These are phyloP conservation scores for Patiria miniata DNA, from an alignment of 35 echinoderm and acorn worm species.

Conservation along the genomic window DNA sequence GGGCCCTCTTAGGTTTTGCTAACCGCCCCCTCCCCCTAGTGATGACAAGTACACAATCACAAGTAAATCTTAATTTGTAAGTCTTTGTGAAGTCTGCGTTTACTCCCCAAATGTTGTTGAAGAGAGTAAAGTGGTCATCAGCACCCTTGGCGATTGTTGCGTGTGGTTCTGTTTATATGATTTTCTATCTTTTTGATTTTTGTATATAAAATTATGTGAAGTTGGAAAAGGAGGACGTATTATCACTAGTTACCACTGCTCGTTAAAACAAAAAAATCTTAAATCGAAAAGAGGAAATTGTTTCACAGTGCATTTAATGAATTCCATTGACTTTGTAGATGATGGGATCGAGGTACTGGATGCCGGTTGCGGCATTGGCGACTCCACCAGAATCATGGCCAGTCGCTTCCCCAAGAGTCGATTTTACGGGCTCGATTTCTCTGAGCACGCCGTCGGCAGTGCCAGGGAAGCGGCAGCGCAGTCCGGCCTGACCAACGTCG, in stretches of 20 bases:
- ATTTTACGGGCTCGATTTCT: conserved; percentile 74
- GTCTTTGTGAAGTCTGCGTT: too few species aligned
- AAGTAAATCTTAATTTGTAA: too few species aligned
- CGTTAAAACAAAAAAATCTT: neutral
- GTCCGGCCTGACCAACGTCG: conserved; percentile 48
- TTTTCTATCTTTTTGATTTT: neutral
- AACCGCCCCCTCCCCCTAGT: neutral
- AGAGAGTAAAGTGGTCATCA: too few species aligned
- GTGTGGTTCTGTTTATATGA: too few species aligned
- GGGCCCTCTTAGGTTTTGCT: neutral
- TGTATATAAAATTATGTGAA: neutral
- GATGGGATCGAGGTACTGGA: conserved; percentile 67
- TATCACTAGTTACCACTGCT: neutral
- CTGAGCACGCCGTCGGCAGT: conserved; percentile 11
- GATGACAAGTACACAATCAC: neutral
- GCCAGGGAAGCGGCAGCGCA: conserved; percentile 32
- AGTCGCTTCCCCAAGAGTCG: conserved; percentile 64
- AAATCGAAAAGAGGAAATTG: neutral
- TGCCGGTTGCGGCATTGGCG: conserved; percentile 70
- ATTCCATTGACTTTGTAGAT: conserved; percentile 36
- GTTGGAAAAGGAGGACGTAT: neutral
- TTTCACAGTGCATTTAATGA: too few species aligned
- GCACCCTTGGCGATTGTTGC: too few species aligned
- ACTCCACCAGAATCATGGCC: conserved; percentile 39
- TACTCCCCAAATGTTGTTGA: too few species aligned